These are phyloP conservation scores for Mycalesis mineus DNA, from an alignment of 2,888 invertebrate genomes.

Conservation along the genomic window DNA sequence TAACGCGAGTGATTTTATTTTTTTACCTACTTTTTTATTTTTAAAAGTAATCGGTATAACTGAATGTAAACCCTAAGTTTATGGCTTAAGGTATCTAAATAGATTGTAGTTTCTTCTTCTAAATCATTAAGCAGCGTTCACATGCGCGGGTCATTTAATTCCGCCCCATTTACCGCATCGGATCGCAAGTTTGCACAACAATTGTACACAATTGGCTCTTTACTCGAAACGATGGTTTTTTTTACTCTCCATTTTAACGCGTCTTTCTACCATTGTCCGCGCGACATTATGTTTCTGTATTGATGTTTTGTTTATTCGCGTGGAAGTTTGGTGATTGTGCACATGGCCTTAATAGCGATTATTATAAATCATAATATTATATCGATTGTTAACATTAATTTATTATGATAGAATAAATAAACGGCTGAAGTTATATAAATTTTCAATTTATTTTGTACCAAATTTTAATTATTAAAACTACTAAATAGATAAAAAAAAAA, in stretches of 20 bases:
- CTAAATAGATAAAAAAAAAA: too few species aligned
- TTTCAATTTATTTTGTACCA: too few species aligned
- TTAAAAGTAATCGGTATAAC: not conserved
- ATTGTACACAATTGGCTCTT: constrained; percentile 58
- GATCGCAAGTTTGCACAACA: constrained; percentile 75
- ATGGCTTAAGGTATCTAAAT: constrained; percentile 25
- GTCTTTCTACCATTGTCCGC: constrained; percentile 54
- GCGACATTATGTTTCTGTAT: constrained; percentile 49
- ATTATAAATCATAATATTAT: constrained; percentile 55
- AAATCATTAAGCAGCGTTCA: constrained; percentile 72
- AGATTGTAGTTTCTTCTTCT: constrained; percentile 43
- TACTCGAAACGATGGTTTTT: constrained; percentile 70
- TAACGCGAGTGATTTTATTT: constrained; percentile 35
- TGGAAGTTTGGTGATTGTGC: constrained; percentile 73
- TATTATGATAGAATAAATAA: constrained; percentile 6
- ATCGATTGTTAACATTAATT: constrained; percentile 27
- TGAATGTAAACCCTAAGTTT: not conserved
- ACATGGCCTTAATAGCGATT: constrained; percentile 58
- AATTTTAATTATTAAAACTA: too few species aligned
- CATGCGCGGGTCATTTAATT: constrained; percentile 64
- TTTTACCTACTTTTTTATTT: constrained; percentile 12
- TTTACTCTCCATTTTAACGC: constrained; percentile 61
- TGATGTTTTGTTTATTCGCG: constrained; percentile 52
- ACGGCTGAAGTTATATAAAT: too few species aligned
- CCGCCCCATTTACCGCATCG: constrained; percentile 73